These are phyloP conservation scores for Hecatera dysodea DNA, from an alignment of 2,888 invertebrate genomes.

Conservation along the genomic window DNA sequence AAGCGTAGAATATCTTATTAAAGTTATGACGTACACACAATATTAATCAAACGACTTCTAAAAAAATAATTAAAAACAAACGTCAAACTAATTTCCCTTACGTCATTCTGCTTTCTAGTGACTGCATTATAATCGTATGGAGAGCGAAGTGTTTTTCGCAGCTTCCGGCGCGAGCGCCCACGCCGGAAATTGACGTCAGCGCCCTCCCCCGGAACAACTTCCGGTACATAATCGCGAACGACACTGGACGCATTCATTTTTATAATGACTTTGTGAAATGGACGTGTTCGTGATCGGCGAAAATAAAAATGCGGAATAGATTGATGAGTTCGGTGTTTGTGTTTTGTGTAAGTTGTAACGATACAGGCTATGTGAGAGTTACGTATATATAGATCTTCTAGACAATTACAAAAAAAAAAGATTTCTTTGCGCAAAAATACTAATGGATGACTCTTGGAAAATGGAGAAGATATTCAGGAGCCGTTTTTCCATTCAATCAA, in stretches of 20 bases:
- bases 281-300: constrained; percentile 31
- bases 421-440: no score
- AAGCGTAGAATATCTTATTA: no score
- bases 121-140: constrained; percentile 70
- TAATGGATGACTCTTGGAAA: no score
- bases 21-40: neutral
- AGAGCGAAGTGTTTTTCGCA: constrained; percentile 73
- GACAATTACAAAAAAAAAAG: no score
- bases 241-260: constrained; percentile 78
- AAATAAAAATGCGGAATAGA: constrained; percentile 37
- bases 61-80: constrained; percentile 36
- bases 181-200: constrained; percentile 82
- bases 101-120: constrained; percentile 54
- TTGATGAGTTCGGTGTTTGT: constrained; percentile 27
- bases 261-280: constrained; percentile 69
- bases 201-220: constrained; percentile 78
- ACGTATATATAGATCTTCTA: no score
- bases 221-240: constrained; percentile 79
- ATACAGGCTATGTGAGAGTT: no score
- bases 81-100: constrained; percentile 62
- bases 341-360: neutral
- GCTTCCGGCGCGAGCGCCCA: constrained; percentile 77
- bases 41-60: constrained; percentile 6
- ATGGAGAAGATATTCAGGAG: no score
- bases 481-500: no score